Conservation (phyloP, 2,888 invertebrate species). For the Micoletzkya japonica region DNA sequence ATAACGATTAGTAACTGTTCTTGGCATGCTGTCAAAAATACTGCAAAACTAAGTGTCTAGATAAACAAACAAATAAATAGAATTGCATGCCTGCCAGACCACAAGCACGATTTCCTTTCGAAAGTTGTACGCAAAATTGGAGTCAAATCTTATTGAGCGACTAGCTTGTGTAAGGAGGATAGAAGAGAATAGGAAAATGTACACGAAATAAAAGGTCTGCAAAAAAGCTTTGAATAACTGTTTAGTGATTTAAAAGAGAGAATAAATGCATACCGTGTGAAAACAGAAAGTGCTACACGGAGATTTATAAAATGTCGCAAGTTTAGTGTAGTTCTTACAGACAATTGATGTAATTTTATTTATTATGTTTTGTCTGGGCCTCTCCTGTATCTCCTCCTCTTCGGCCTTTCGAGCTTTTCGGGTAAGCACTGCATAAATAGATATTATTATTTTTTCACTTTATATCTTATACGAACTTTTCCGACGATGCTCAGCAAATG, state of each 20-base stretch:
- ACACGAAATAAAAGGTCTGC: neutral
- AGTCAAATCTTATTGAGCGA: neutral
- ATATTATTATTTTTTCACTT: neutral
- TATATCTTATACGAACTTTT: neutral
- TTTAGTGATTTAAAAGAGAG: neutral
- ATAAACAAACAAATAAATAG: constrained; percentile 35
- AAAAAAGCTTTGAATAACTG: neutral
- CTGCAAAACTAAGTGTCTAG: no score
- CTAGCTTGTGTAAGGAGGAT: neutral
- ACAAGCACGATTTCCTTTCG: constrained; percentile 36
- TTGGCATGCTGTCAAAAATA: no score
- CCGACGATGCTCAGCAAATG: constrained; percentile 7
- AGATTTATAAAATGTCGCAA: neutral
- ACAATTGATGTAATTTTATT: no score
- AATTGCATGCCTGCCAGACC: constrained; percentile 38
- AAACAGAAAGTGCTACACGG: neutral
- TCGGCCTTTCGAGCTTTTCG: neutral
- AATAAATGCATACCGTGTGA: neutral
- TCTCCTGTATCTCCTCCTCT: no score
- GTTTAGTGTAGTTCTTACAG: neutral
- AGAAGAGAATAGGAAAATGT: neutral
- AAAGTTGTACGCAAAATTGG: constrained; percentile 19
- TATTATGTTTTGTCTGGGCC: no score
- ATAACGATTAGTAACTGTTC: no score
- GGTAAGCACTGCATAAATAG: neutral